Percentiles rank a stretch among this genome's conserved stretches.
These are phyloP conservation scores for Lycocorax pyrrhopterus DNA, from an alignment of 2,113 vertebrate species.

Conservation along the genomic window DNA sequence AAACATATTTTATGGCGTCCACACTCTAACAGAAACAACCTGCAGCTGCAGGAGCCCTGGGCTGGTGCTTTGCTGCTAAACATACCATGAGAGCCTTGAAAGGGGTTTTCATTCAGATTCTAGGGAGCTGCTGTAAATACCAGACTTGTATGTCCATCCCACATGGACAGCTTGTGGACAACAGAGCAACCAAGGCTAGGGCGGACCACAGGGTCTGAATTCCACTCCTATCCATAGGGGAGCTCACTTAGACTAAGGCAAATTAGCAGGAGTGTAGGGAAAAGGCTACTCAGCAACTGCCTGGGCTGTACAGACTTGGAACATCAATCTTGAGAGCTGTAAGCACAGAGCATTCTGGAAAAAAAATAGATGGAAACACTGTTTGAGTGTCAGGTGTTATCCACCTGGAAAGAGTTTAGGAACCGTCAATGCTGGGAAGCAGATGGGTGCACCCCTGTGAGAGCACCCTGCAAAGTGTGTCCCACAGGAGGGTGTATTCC, in stretches of 20 bases:
- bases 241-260: background rate
- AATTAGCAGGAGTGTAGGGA: background rate
- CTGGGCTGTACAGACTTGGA: background rate
- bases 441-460: background rate
- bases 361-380: background rate
- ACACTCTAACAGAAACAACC: background rate
- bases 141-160: background rate
- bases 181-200: background rate
- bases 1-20: background rate
- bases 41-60: background rate
- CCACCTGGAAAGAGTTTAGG: background rate
- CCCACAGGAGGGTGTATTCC: background rate
- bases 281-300: background rate
- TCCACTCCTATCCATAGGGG: background rate
- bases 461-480: background rate
- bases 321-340: background rate
- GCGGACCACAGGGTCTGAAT: accelerated
- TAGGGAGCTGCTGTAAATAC: background rate
- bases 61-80: background rate
- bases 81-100: background rate
- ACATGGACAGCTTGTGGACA: background rate
- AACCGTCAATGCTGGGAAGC: accelerated
- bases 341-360: background rate
- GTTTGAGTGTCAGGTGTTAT: background rate
- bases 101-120: background rate